Evolutionary conservation across 1,140 invertebrate genomes (phyloP), one percentile per base, ranked within the genome.

Genomic region (Aporrectodea caliginosa): DNA sequence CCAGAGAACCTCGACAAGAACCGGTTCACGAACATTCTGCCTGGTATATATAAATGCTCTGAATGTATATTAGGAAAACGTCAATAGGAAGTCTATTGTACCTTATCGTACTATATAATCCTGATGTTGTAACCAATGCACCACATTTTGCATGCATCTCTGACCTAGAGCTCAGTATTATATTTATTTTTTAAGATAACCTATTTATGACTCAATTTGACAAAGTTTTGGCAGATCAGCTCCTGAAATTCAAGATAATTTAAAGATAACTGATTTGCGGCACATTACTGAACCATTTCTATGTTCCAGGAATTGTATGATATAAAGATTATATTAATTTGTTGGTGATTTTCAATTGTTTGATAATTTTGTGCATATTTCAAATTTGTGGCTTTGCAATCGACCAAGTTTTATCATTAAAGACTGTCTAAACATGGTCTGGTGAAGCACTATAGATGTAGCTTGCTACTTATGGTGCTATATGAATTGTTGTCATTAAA

Each of bases 1-100:
- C 93, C 95, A 0, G 93, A 93, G 84, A 98, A 98, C 88, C 96
- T 97, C 85, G 93, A 95, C 85, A 99, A 99, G 90, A 98, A 99
- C 88, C 91, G 96, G 81, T 89, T 97, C 83, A 93, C 97, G 1
- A 95, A 97, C 88, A 95, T 98, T 84, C 90, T 98, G 87, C 97
- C 97, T 35, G 97, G 75, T 76, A 1, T 1, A 31, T 74, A n/a
- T 34, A 74, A 74, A 30, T 30, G 33, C n/a, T 74, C 29, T 33
- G 27, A 77, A 31, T 77, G 35, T 22, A 58, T 58, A 58, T n/a
- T n/a, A n/a, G n/a, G n/a, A n/a, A n/a, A n/a, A n/a, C n/a, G n/a
- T n/a, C n/a, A n/a, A n/a, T n/a, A n/a, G n/a, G n/a, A n/a, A n/a
- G n/a, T n/a, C n/a, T n/a, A n/a, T n/a, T n/a, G n/a, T n/a, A n/a